Conservation (phyloP, 2,888 invertebrate genomes). For the Ophonus ardosiacus region DNA sequence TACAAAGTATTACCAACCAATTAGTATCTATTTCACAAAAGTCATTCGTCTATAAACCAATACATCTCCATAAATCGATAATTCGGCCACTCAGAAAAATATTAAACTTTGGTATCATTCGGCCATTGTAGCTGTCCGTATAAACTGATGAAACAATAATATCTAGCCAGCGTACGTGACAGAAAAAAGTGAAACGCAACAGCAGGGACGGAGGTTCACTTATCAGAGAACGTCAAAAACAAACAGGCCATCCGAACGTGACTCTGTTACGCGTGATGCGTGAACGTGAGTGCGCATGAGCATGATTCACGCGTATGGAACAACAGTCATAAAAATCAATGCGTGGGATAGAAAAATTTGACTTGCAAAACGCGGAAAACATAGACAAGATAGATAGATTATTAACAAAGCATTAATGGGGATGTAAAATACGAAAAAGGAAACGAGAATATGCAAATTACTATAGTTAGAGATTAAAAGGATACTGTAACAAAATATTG, state of each 20-base stretch:
- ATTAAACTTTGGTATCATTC: neutral
- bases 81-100: constrained; percentile 10
- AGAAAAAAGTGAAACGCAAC: constrained; percentile 37
- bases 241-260: constrained; percentile 24
- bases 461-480: no score
- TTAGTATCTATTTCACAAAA: no score
- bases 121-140: neutral
- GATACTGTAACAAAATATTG: no score
- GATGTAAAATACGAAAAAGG: no score
- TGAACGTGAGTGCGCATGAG: constrained; percentile 14
- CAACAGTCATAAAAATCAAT: constrained; percentile 20
- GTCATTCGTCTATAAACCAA: no score
- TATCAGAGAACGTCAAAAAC: constrained; percentile 32
- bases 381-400: no score
- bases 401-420: no score
- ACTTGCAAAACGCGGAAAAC: neutral
- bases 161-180: constrained; percentile 20
- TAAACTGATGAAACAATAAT: constrained; percentile 27
- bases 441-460: no score
- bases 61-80: neutral
- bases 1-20: no score
- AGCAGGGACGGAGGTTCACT: constrained; percentile 26
- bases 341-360: neutral
- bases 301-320: constrained; percentile 11
- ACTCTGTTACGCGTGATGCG: constrained; percentile 9